A percentile compares a stretch with the other conserved stretches of the same genome.
Conservation (phyloP, 2,113 vertebrate species). For the Clarias gariepinus region DNA sequence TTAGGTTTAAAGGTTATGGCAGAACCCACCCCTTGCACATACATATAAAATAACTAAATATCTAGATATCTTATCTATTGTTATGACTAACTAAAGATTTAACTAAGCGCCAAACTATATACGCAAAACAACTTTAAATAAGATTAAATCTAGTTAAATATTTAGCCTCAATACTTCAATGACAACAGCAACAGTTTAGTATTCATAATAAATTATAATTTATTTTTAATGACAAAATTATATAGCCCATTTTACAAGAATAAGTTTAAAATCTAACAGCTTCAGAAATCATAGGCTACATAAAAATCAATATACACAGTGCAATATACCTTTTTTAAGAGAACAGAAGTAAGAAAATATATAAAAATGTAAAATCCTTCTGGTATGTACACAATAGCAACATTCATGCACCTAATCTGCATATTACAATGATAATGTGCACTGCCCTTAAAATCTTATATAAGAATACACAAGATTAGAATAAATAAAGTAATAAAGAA, state of each 20-base stretch:
- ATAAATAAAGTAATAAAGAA: conserved; percentile 47
- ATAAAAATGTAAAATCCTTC: not conserved
- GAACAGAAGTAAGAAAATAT: conserved; percentile 5
- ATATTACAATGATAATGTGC: conserved; percentile 17
- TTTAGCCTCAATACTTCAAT: not conserved
- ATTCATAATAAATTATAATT: not conserved
- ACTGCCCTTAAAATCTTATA: conserved; percentile 33
- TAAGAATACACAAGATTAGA: conserved; percentile 25
- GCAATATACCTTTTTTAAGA: not conserved
- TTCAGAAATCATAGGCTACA: not conserved
- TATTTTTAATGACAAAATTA: conserved; percentile 11
- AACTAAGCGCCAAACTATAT: not conserved
- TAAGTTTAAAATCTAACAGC: not conserved
- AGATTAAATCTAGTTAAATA: not conserved
- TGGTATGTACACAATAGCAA: conserved; percentile 26
- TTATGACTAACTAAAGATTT: not conserved
- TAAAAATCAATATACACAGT: conserved; percentile 1
- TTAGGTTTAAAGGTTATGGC: too few relatives aligned
- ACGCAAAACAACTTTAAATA: not conserved
- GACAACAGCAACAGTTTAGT: not conserved
- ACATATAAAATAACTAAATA: too few relatives aligned
- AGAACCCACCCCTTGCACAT: too few relatives aligned
- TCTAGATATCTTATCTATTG: not conserved
- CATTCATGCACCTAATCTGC: conserved; percentile 28
- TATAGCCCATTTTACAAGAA: not conserved